Base-by-base conservation (phyloP, 2,888 invertebrate genomes). In the Lepidocyrtinus sp. region DNA sequence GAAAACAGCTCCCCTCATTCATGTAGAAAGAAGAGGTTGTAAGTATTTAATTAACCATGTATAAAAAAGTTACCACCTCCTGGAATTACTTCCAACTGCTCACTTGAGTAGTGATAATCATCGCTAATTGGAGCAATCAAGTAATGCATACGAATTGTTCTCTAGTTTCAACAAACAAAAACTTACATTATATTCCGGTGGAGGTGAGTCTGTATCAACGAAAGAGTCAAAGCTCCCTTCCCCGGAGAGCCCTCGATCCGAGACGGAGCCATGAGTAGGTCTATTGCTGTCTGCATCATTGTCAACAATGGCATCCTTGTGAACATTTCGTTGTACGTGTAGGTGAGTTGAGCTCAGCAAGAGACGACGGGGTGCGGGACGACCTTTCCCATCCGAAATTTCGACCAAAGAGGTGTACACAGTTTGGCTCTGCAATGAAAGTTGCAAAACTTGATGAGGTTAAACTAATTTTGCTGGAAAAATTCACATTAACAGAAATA, bases 161-260 rank as follows among this genome's bases (percentile, higher is more conserved):
- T n/a, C n/a, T n/a, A n/a, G n/a, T n/a, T n/a, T n/a, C n/a, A n/a
- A n/a, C n/a, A n/a, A n/a, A n/a, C n/a, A n/a, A n/a, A 36, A 12
- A 75, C 76, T 78, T 81, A 86, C 84, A 80, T 81, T 84, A 59
- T 81, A 82, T 82, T 86, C 86, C 9, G 86, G 84, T 9, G 85
- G 86, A 27, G 86, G 86, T 2, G 85, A 83, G 59, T 83, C 83
- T 7, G 83, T 83, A 55, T 85, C 85, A n/a, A 67, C 83, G 46
- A 85, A 86, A 22, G 85, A 85, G 79, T 86, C 86, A 71, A 86
- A 86, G 67, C 80, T 79, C n/a, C 83, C 85, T 65, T 84, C 86
- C 7, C 85, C 85, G 21, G 84, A 83, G 22, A 86, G 81, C 2
- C 85, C 85, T 9, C 85, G 82, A 45, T 86, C 86, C 2, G 84